These are phyloP conservation scores for Chirona hameri DNA, from an alignment of 2,888 invertebrate genomes.

Conservation along the genomic window DNA sequence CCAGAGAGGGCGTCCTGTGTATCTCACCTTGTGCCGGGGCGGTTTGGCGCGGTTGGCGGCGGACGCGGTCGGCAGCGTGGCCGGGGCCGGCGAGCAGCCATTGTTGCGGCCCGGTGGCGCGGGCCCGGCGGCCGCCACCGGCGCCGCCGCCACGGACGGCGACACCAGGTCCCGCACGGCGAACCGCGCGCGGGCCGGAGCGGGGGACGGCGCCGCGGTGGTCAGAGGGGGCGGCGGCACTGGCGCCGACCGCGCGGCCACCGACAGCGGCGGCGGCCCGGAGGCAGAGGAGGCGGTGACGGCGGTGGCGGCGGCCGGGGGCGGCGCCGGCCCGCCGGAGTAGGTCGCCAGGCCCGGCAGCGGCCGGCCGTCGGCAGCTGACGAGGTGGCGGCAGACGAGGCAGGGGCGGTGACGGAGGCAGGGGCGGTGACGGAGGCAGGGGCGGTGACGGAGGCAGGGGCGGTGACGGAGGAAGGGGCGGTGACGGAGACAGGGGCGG, in stretches of 20 bases:
- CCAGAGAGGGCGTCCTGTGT: no score
- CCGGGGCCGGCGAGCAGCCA: not conserved
- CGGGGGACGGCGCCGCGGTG: not conserved
- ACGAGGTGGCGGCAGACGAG: no score
- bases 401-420: no score
- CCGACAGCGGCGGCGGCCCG: not conserved
- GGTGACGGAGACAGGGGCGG: not conserved
- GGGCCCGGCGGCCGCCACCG: not conserved
- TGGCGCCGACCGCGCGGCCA: not conserved
- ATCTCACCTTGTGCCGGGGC: not conserved
- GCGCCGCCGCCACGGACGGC: not conserved
- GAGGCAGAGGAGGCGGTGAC: not conserved
- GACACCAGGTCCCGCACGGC: slow-evolving; percentile 12
- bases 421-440: no score
- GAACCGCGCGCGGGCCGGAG: not conserved
- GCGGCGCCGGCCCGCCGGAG: not conserved
- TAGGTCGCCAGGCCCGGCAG: not conserved
- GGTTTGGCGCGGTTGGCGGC: not conserved
- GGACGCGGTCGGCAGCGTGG: not conserved
- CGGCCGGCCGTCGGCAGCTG: not conserved
- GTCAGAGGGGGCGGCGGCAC: not conserved
- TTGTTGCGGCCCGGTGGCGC: not conserved
- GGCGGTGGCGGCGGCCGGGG: not conserved
- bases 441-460: no score
- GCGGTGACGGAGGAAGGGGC: not conserved